Conservation (phyloP, 2,797 vertebrate genomes). For the Miichthys miiuy region DNA sequence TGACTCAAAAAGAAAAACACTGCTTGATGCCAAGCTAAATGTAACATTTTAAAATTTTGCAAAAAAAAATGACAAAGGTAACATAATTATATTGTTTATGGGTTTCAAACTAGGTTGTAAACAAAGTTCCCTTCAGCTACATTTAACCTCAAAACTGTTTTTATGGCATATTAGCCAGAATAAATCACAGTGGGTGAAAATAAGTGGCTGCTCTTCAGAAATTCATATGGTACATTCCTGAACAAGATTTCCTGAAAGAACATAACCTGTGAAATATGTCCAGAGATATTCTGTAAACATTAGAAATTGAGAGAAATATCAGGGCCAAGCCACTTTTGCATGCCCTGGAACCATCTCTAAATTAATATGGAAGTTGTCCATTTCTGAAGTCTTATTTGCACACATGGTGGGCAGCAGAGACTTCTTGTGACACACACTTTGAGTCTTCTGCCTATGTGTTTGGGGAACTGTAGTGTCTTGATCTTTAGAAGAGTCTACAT, state of each 20-base stretch:
- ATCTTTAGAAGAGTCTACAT: conserved; percentile 24
- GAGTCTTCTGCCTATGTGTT: conserved; percentile 22
- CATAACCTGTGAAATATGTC: conserved; percentile 22
- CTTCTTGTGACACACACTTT: conserved; percentile 38
- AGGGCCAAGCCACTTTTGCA: conserved; percentile 79
- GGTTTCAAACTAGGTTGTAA: not conserved
- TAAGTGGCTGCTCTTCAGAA: not conserved
- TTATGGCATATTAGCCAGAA: not conserved
- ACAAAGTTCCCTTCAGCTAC: not conserved
- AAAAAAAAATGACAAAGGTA: not conserved
- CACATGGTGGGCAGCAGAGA: conserved; percentile 48
- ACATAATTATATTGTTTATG: not conserved
- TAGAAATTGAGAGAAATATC: conserved; percentile 23
- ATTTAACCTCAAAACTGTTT: not conserved
- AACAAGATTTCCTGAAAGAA: conserved; percentile 44
- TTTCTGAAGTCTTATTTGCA: conserved; percentile 71
- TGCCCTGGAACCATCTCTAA: conserved; percentile 77
- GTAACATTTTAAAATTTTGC: not conserved
- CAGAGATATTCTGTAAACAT: conserved; percentile 43
- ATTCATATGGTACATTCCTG: conserved; percentile 27
- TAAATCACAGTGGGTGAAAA: not conserved
- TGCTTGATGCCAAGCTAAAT: not conserved
- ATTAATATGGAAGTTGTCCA: conserved; percentile 68
- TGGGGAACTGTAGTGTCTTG: conserved; percentile 27
- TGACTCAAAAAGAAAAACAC: not conserved